These are phyloP conservation scores for Formicarius rufipectus DNA, from an alignment of 2,113 vertebrate genomes.

Conservation along the genomic window DNA sequence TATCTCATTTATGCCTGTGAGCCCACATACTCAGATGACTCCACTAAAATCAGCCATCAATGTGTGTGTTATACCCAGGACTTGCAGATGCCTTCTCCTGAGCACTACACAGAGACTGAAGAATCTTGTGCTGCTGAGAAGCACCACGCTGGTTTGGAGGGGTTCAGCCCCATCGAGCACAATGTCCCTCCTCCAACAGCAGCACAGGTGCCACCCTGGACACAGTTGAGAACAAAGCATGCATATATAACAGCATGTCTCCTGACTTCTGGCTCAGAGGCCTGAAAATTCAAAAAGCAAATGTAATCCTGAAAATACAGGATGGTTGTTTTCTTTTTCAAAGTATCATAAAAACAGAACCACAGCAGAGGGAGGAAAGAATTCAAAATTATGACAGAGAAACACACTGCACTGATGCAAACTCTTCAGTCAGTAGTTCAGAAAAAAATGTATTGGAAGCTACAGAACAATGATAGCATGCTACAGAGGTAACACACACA, in stretches of 20 bases:
- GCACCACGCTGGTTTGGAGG: rapidly evolving
- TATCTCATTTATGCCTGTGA: not conserved
- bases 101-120: not conserved
- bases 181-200: not conserved
- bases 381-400: not conserved
- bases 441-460: not conserved
- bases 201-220: not conserved
- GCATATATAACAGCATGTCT: not conserved
- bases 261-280: not conserved
- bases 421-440: not conserved
- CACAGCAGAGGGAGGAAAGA: not conserved
- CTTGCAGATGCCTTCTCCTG: not conserved
- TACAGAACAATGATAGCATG: rapidly evolving
- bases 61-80: not conserved
- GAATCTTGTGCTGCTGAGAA: not conserved
- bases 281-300: not conserved
- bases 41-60: not conserved
- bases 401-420: not conserved
- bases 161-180: not conserved
- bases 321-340: not conserved
- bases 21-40: not conserved
- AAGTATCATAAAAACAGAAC: not conserved
- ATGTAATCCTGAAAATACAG: not conserved
- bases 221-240: not conserved
- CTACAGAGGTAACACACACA: not conserved